Evolutionary conservation across 2,113 vertebrate genomes (phyloP).

Genomic region (Dermatemys mawii): DNA sequence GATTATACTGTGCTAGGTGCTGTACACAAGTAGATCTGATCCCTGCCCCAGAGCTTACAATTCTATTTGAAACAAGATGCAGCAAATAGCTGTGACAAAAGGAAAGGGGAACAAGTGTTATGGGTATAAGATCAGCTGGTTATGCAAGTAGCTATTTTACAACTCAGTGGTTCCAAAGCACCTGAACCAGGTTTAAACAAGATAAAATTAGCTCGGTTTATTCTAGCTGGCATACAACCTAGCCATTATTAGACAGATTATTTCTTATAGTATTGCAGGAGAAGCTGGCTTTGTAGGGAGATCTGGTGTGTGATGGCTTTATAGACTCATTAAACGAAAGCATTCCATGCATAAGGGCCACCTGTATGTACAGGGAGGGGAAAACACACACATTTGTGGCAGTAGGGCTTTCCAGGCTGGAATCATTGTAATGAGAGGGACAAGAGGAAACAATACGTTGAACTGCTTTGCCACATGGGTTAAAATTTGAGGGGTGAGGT

Average conservation of each 20-base stretch:
- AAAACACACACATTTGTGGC: background rate
- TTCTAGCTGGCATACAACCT: background rate
- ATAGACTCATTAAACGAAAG: background rate
- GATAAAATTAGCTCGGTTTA: background rate
- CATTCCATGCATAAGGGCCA: background rate
- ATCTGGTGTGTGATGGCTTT: background rate
- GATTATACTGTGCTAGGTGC: background rate
- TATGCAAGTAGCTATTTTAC: slow-evolving; percentile 34
- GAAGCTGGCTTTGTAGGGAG: background rate
- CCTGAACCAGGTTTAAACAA: slow-evolving; percentile 29
- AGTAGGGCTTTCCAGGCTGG: background rate
- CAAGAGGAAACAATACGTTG: background rate
- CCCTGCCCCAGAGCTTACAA: background rate
- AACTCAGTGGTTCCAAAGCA: slow-evolving; percentile 25
- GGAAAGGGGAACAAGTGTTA: background rate
- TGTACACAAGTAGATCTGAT: background rate
- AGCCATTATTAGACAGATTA: background rate
- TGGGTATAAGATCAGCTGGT: background rate
- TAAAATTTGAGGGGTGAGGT: background rate
- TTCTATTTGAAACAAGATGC: background rate
- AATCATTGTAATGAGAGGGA: background rate
- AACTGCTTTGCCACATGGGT: background rate
- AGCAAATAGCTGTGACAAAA: background rate
- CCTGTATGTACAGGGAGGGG: background rate
- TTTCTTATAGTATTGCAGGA: background rate